Evolutionary conservation across 1,140 invertebrate species (phyloP), one percentile per base, ranked within the genome.

Genomic region (Pollicipes pollicipes): DNA sequence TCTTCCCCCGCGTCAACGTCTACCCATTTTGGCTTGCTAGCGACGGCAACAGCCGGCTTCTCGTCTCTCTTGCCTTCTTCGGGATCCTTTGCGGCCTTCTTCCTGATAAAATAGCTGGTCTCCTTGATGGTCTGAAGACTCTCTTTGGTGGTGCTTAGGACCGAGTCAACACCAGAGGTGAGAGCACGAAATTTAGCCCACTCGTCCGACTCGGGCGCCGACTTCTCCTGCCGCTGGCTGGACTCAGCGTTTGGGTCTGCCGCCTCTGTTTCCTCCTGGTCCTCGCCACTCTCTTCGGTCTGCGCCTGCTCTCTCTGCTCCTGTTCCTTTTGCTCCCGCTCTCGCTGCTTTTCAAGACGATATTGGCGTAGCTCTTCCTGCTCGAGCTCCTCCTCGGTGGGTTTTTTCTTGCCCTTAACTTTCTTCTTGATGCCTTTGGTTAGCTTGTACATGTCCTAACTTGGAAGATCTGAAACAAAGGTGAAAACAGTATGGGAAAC

Each of bases 111-210:
- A 77, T 88, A 91, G 32, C 90, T 92, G 24, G 88, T 90, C 31
- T 87, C 87, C 78, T 93, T 92, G 74, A 94, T 94, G n/a, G 90
- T 88, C 78, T 90, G 87, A 74, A 91, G 82, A 76, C 95, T 91
- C 73, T 88, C 90, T 76, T 90, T 87, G 69, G 90, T 92, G 79
- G 91, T 90, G 76, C 91, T 90, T 72, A 95, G 82, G n/a, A 93
- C 85, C 68, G 86, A 86, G 81, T 95, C 91, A 74, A 91, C 85
- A 4, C 89, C 90, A 8, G 88, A 86, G 27, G 91, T 93, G 70
- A 93, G 82, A 30, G 88, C 88, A 77, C 90, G 87, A 77, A 93
- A 91, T 75, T 90, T 90, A 68, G 87, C 86, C 89, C 91, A 93
- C 83, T 94, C 92, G 78, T 93, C 89, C 70, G 77, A 77, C 70